These are phyloP conservation scores for Lasioglossum malachurum DNA, from an alignment of 2,888 invertebrate species.

Conservation along the genomic window DNA sequence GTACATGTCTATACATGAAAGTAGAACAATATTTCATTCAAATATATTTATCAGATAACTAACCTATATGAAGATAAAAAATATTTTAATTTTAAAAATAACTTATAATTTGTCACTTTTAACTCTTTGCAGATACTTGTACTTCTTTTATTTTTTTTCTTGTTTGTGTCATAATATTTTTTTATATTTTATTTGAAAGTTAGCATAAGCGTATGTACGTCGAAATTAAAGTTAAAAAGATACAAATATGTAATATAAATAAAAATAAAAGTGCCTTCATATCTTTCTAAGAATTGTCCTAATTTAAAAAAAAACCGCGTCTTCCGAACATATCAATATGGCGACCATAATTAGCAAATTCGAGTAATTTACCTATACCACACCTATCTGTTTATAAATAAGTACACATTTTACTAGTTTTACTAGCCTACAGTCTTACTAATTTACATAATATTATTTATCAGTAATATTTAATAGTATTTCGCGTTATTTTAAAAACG, in stretches of 20 bases:
- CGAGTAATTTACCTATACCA: constrained; percentile 28
- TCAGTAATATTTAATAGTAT: constrained; percentile 2
- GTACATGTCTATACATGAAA: neutral
- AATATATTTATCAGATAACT: constrained; percentile 6
- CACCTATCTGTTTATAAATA: constrained; percentile 10
- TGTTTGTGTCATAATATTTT: neutral
- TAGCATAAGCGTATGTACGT: neutral
- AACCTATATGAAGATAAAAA: constrained; percentile 17
- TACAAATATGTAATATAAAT: neutral
- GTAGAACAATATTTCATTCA: neutral
- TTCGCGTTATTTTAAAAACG: neutral
- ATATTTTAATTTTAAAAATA: neutral
- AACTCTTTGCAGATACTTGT: neutral
- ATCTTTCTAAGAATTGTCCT: neutral
- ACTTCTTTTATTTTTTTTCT: constrained; percentile 6
- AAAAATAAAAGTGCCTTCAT: neutral
- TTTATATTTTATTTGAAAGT: neutral
- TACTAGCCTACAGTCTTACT: constrained; percentile 1
- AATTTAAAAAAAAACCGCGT: constrained; percentile 22
- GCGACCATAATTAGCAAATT: constrained; percentile 27
- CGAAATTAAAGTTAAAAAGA: constrained; percentile 7
- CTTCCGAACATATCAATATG: constrained; percentile 29
- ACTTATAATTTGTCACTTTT: constrained; percentile 5
- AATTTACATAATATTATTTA: neutral
- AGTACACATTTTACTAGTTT: neutral